Evolutionary conservation across 2,113 vertebrate genomes (phyloP), one percentile per base, ranked within the genome.

Genomic region (Pteruthius melanotis): DNA sequence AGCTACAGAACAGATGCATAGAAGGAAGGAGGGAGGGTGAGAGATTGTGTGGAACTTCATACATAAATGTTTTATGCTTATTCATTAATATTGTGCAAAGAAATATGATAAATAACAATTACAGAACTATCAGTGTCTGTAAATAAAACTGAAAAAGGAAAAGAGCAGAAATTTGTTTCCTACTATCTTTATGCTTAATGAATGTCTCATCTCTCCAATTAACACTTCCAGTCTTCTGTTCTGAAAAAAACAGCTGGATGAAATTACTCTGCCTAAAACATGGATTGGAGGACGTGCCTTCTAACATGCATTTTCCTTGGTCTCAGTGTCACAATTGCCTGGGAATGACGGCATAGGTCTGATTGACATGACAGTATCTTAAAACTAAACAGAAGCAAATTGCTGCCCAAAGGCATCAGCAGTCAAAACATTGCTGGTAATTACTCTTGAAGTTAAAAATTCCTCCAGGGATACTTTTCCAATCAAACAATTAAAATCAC

Each of bases 51-150:
- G 33, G 45, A 94, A 87, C 31, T 75, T 90, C 24, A 57, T 17
- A 71, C 89, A 93, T 64, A 74, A 70, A 72, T 65, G 59, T 49
- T 87, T 94, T 85, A 45, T 85, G 70, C n/a, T 50, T 22, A 79
- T 84, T 96, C 82, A 85, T 80, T 76, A 80, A 63, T 74, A 42
- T 53, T 85, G 35, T 80, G 42, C 47, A 83, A 72, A 83, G 42
- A 96, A 85, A 89, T 89, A 76, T 15, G 30, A 82, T 79, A 94
- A 91, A 87, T 85, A 84, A 89, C 37, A 89, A 72, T 94, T 85
- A 89, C n/a, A 77, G 50, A 89, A 65, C 49, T 65, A 49, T 72
- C 31, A 80, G 21, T 28, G 40, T 72, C 63, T 79, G 61, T 77
- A 91, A 89, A 91, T 76, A 87, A 79, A 85, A 91, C 44, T 56